Base-by-base conservation (phyloP, 2,113 vertebrate species). In the Tinamus guttatus region DNA sequence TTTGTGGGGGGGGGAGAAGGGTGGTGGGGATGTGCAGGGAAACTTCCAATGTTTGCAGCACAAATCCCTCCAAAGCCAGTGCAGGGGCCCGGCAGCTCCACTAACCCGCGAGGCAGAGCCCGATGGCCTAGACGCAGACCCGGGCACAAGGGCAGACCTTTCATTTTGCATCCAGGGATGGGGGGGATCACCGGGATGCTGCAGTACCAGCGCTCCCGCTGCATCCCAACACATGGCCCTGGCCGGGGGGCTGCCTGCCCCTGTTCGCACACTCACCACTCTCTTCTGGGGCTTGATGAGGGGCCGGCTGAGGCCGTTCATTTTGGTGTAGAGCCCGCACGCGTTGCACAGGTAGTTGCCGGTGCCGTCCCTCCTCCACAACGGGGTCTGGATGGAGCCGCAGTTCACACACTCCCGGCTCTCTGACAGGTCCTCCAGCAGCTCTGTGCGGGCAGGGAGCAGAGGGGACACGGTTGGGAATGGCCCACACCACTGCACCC, bases 311-410 rank as follows among this genome's bases (percentile, higher is more conserved):
- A 99, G 99, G 41, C 99, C 99, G 94, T 99, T 99, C 99, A 99
- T 99, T 98, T 99, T 99, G 98, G 99, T 99, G 98, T 99, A 99
- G 63, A 99, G 98, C 91, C 99, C 99, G 94, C 99, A 99, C 94
- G 99, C 99, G 94, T 99, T 99, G 97, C 99, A 99, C 94, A 99
- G 98, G 98, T 99, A 99, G 98, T 99, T 98, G 11, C 99, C 99
- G 16, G 99, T 99, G 96, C 99, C 99, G 92, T 99, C 99, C 85
- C 99, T 98, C 96, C 99, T 98, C 99, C 99, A 99, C 18, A 99
- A 98, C 43, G 99, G 99, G 91, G 99, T 99, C 97, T 99, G 99
- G 97, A 99, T 99, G 97, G 99, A 99, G 89, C 99, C 99, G 81
- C 99, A 99, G 98, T 99, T 99, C 59, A 99, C 99, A 78, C 99